phyloP scores from a whole-genome alignment of 64 coral and sea anemone species.

The Orbicella faveolata region DNA sequence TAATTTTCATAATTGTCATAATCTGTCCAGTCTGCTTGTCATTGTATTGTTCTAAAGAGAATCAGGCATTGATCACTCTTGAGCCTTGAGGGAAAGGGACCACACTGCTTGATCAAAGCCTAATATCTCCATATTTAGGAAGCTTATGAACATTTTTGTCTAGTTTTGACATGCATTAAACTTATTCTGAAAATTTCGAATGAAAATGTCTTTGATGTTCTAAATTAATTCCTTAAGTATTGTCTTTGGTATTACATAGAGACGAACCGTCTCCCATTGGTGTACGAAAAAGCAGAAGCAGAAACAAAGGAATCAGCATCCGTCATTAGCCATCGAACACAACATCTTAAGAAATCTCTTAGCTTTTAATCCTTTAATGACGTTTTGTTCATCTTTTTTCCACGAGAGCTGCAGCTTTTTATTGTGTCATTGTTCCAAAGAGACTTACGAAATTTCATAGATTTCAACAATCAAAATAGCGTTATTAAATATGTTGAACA shows the following conservation, averaged over 20 bases:
- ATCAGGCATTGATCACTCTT: no score
- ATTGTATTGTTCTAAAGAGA: no score
- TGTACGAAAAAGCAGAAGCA: background rate
- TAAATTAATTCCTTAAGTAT: background rate
- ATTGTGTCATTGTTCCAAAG: no score
- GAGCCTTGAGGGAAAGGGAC: background rate
- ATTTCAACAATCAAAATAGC: background rate
- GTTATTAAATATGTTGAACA: background rate
- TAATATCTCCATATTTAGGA: background rate
- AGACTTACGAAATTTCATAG: background rate
- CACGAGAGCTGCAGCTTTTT: no score
- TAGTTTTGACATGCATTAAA: background rate
- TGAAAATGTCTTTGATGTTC: background rate
- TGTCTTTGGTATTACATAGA: background rate
- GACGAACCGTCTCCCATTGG: background rate
- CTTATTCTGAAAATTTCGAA: background rate
- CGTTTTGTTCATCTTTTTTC: background rate
- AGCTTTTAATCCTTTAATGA: background rate
- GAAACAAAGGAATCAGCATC: background rate
- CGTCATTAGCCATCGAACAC: background rate
- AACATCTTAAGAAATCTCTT: background rate
- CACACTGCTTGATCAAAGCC: background rate
- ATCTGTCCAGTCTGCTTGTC: no score
- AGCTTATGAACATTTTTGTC: background rate
- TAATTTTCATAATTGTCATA: no score